Conservation (phyloP, 64 coral and sea anemone species). For the Montipora capricornis region DNA sequence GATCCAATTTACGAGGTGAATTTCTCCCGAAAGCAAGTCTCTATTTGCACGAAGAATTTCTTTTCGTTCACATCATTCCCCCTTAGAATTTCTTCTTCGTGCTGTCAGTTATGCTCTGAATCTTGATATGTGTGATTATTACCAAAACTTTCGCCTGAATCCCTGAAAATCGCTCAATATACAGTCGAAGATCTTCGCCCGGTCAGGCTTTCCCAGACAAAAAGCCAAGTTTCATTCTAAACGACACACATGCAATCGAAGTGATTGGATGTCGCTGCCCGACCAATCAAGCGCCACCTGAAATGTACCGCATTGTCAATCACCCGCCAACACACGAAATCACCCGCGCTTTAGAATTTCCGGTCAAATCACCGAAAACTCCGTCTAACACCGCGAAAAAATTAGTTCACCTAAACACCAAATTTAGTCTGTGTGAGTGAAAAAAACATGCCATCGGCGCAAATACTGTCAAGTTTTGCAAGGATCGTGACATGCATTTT, state of each 20-base stretch:
- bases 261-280: constrained; percentile 76
- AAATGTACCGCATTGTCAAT: constrained; percentile 79
- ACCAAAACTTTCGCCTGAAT: constrained; percentile 5
- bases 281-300: constrained; percentile 60
- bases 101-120: neutral
- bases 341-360: constrained; percentile 63
- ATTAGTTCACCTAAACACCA: neutral
- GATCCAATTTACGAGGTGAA: constrained; percentile 52
- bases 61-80: constrained; percentile 34
- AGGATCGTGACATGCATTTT: constrained; percentile 14
- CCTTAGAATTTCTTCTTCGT: neutral
- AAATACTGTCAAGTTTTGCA: neutral
- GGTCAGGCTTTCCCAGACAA: constrained; percentile 66
- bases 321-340: constrained; percentile 78
- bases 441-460: neutral
- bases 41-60: constrained; percentile 29
- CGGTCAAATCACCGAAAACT: constrained; percentile 40
- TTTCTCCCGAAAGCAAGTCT: constrained; percentile 50
- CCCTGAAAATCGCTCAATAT: constrained; percentile 27
- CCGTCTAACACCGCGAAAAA: constrained; percentile 24
- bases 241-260: constrained; percentile 83
- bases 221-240: constrained; percentile 87
- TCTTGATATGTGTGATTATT: neutral
- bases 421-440: constrained; percentile 19
- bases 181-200: constrained; percentile 42